Conservation (phyloP, 1,140 invertebrate genomes). For the Dufourea novaeangliae region DNA sequence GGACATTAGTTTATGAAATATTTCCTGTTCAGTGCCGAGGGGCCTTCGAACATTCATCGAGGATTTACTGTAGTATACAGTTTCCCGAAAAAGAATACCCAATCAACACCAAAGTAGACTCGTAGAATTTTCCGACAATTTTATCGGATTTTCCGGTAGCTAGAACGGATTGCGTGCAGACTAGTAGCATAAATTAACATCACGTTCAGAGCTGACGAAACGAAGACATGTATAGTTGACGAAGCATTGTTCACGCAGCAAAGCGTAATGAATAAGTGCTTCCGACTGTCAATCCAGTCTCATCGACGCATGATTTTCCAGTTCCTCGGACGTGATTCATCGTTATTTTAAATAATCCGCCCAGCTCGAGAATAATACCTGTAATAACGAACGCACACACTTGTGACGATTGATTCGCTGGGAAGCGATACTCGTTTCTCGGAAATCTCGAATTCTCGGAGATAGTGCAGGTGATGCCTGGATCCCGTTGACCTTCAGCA, state of each 20-base stretch:
- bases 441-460: neutral
- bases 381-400: neutral
- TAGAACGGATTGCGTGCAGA: no score
- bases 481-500: neutral
- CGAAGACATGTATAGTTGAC: neutral
- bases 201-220: neutral
- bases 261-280: neutral
- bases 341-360: neutral
- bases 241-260: neutral
- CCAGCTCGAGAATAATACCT: neutral
- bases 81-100: no score
- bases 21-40: no score
- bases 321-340: neutral
- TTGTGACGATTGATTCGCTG: neutral
- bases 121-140: no score
- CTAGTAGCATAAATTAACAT: no score
- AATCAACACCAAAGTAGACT: no score
- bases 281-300: neutral
- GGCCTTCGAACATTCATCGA: no score
- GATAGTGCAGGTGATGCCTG: neutral
- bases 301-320: neutral
- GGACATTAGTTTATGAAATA: no score
- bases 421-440: neutral
- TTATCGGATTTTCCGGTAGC: no score
- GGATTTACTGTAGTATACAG: no score